Base-by-base conservation (phyloP, 2,888 invertebrate genomes). In the Melolontha melolontha region DNA sequence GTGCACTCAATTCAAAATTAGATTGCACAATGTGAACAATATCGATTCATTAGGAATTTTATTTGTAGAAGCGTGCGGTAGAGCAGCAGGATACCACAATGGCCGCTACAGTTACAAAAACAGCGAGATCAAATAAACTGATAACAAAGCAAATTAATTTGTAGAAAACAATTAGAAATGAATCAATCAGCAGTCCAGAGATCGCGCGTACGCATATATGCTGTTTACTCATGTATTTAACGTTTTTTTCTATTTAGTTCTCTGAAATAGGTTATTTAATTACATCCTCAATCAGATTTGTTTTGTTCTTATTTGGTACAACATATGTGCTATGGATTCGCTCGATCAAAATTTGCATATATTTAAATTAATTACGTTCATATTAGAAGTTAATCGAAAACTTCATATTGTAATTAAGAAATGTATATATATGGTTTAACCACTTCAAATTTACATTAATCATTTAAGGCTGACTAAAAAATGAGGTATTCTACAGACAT, bases 241-340 rank as follows among this genome's bases (percentile, higher is more conserved):
- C 11, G 54, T 40, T 22, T 39, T 11, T 7, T 54, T 40, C 16
- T 14, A 12, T 54, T 54, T 39, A 47, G 34, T 14, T 49, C 34
- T 34, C 1, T 34, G 10, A 16, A 62, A 62, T 34, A 47, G 59
- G 44, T 47, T n/a, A 62, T 47, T 47, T 62, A 47, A 62, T 62
- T 16, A 17, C 59, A 14, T 29, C 39, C 8, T 34, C 59, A 49
- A 47, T 62, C 59, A 59, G 29, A 44, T 47, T 62, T 16, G 16
- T 17, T 34, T 49, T 16, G 44, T 62, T 62, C 22, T 34, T 16
- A 11, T 40, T 12, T 10, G 54, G 40, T 14, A 17, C 5, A 54
- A 27, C 34, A 16, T 34, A 0, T 12, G 7, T 22, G 22, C 4
- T 4, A 4, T 22, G 4, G 22, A 14, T 47, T 47, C 12, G 8